These are phyloP conservation scores for Malurus cyaneus DNA, from an alignment of 2,113 vertebrate genomes.

Conservation along the genomic window DNA sequence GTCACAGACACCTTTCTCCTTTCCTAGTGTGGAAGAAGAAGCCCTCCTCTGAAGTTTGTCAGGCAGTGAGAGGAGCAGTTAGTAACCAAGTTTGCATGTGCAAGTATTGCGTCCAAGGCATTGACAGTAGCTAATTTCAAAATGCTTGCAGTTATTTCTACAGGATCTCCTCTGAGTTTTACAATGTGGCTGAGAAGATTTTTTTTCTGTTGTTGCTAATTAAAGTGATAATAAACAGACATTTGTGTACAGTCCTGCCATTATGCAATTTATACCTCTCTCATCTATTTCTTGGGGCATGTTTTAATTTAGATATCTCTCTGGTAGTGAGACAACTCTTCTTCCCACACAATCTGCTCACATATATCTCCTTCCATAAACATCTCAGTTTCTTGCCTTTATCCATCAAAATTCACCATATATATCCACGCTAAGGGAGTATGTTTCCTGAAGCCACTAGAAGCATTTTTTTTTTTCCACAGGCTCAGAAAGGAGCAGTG, in stretches of 20 bases:
- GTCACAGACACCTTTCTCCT: neutral
- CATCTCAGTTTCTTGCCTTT: neutral
- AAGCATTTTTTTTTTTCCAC: neutral
- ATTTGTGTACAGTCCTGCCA: neutral
- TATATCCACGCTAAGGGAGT: neutral
- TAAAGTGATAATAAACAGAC: neutral
- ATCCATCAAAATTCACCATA: neutral
- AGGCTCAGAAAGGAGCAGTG: neutral
- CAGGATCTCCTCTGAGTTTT: neutral
- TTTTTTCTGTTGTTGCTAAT: neutral
- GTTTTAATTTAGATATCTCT: neutral
- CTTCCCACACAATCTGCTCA: neutral
- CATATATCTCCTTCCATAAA: neutral
- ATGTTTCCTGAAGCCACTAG: neutral
- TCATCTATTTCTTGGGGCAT: neutral
- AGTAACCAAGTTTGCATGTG: neutral
- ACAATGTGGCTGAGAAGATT: neutral
- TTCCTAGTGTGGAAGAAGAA: neutral
- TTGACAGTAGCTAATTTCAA: neutral
- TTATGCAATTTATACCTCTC: neutral
- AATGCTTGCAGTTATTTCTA: neutral
- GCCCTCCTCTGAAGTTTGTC: neutral
- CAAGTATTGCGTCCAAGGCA: neutral
- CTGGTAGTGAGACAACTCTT: neutral
- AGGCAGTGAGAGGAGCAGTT: neutral